phyloP scores from a whole-genome alignment of 37 sponge, comb jelly and placozoan species.

The Bolinopsis microptera region DNA sequence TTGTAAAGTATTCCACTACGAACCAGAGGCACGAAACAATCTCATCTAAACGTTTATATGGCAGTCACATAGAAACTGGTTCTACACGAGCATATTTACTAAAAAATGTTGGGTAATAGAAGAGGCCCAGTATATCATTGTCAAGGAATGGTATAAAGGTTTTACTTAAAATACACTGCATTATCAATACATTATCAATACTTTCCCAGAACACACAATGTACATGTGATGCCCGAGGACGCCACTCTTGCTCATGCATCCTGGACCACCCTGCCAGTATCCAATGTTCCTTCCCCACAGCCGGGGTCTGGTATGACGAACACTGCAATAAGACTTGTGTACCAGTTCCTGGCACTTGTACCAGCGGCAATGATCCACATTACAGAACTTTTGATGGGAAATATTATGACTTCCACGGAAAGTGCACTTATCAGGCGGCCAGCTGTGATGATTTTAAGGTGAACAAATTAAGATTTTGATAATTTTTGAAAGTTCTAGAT shows the following conservation, averaged over 20 bases:
- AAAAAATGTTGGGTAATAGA: too few species aligned
- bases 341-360: neutral
- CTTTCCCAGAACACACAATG: slow-evolving; percentile 9
- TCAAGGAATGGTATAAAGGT: too few species aligned
- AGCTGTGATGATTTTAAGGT: slow-evolving; percentile 38
- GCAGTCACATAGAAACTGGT: too few species aligned
- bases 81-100: too few species aligned
- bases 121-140: too few species aligned
- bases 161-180: too few species aligned
- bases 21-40: too few species aligned
- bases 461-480: neutral
- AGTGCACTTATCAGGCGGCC: slow-evolving; percentile 34
- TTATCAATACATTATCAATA: too few species aligned
- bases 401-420: slow-evolving; percentile 19
- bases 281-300: neutral
- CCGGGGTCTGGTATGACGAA: neutral
- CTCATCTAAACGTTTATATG: too few species aligned
- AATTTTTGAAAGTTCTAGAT: too few species aligned
- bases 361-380: slow-evolving; percentile 2
- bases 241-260: neutral
- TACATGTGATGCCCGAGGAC: slow-evolving; percentile 19
- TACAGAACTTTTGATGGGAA: slow-evolving; percentile 31
- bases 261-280: neutral
- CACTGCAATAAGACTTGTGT: slow-evolving; percentile 23
- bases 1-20: too few species aligned